Base-by-base conservation (phyloP, 2,113 vertebrate species). In the Colaptes auratus region DNA sequence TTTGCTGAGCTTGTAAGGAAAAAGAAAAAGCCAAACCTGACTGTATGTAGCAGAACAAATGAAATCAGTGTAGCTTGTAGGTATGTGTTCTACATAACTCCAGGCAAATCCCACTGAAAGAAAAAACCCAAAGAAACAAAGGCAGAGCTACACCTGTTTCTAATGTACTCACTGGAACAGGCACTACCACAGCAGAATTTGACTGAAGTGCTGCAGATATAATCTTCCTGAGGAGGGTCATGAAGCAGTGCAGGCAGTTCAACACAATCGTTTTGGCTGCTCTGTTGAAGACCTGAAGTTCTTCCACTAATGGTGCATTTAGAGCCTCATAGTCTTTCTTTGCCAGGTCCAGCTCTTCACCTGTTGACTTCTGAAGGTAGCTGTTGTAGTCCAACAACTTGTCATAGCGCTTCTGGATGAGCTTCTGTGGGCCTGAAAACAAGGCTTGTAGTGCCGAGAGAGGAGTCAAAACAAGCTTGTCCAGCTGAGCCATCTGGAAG, bases 361-460 rank as follows among this genome's bases (percentile, higher is more conserved):
- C 96, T 3, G 94, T 91, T 15, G 98, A 97, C 92, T 97, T 98
- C 94, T 98, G 98, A 65, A 98, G 96, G 88, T 76, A 98, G 97
- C 99, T 98, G 97, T 98, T 98, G 90, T 98, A 99, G 96, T 99
- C 99, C 80, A 99, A 96, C 64, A 99, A 88, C 95, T 99, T 99
- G 97, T 99, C 99, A 8, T 99, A 99, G 65, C 99, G 99, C 92
- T 99, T 99, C 97, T 99, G 99, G 93, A 99, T 99, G 85, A 99
- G 99, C 96, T 99, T 99, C 97, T 99, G 99, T 7, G 99, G 99
- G 31, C 98, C 98, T 1, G 98, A 92, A 90, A 99, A 99, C 91
- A 99, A 98, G 95, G 98, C 95, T 76, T 98, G 98, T 52, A 99
- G 97, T 9, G 97, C 96, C 20, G 97, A 97, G 74, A 99, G 98